A percentile compares a stretch with the other conserved stretches of the same genome.
These are phyloP conservation scores for Amphipoea lucens DNA, from an alignment of 2,888 invertebrate species.

Conservation along the genomic window DNA sequence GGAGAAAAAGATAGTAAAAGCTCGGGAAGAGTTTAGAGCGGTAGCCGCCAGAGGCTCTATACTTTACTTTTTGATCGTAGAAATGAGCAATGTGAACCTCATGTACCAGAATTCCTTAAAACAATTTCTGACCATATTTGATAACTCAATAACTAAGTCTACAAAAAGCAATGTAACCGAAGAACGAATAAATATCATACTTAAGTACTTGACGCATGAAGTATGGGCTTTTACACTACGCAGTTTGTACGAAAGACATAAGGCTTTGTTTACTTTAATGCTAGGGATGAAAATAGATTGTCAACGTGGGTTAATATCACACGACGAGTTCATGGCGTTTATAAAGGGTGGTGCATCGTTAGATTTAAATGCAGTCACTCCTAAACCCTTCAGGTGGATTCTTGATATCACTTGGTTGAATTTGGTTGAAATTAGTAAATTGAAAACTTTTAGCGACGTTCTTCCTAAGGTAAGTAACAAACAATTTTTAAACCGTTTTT, in stretches of 20 bases:
- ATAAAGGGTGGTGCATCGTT: constrained; percentile 99
- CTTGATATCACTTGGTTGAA: constrained; percentile 99
- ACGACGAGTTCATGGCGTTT: constrained; percentile 98
- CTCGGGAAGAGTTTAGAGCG: constrained; percentile 98
- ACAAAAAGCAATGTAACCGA: constrained; percentile 95
- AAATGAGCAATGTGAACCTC: constrained; percentile 98
- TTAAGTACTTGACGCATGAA: constrained; percentile 96
- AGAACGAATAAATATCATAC: constrained; percentile 96
- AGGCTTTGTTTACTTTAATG: constrained; percentile 97
- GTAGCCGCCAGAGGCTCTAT: constrained; percentile 98
- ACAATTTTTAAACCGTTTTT: background rate
- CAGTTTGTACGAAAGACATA: constrained; percentile 98
- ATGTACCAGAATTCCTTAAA: constrained; percentile 99
- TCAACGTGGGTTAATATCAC: constrained; percentile 94
- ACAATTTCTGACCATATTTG: constrained; percentile 98
- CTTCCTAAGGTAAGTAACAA: constrained; percentile 91
- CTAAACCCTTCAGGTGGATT: constrained; percentile 98
- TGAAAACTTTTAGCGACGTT: constrained; percentile 94
- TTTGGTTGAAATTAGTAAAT: constrained; percentile 97
- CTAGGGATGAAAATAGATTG: constrained; percentile 98
- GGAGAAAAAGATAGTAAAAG: constrained; percentile 97
- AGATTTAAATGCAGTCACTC: constrained; percentile 97
- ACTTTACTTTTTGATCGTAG: constrained; percentile 98
- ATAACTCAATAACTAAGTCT: constrained; percentile 97
- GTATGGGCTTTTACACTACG: constrained; percentile 98